Evolutionary conservation across 2,888 invertebrate genomes (phyloP).

Genomic region (Eutolmus rufibarbis): DNA sequence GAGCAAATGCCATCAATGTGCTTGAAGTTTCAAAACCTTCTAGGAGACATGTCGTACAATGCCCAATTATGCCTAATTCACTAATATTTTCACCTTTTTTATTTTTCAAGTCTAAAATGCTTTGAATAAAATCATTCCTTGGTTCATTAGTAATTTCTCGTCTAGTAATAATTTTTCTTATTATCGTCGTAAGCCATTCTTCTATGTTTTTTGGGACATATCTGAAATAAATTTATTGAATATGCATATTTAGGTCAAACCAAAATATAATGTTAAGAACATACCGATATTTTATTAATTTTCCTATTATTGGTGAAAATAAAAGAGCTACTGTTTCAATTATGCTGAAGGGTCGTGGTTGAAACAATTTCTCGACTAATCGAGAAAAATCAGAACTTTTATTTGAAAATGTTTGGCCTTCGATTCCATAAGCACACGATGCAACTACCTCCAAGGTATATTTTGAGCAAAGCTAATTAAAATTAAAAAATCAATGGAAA

Average conservation of each 20-base stretch:
- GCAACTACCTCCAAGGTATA: background rate
- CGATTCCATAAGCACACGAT: conserved; percentile 11
- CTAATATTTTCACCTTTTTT: background rate
- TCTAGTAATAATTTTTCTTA: background rate
- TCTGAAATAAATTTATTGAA: background rate
- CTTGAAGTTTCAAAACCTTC: conserved; percentile 25
- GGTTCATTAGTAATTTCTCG: background rate
- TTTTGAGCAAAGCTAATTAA: background rate
- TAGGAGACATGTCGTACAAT: background rate
- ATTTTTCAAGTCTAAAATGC: background rate
- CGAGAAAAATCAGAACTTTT: background rate
- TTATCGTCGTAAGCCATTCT: background rate
- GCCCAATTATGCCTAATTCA: background rate
- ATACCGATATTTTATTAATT: background rate
- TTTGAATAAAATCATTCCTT: conserved; percentile 7
- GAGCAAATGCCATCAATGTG: background rate
- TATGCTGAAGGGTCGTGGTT: background rate
- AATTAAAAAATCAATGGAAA: no score
- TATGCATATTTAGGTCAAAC: background rate
- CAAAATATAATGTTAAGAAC: background rate
- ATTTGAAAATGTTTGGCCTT: background rate
- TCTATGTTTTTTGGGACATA: background rate
- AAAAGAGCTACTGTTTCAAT: background rate
- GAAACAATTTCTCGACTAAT: background rate
- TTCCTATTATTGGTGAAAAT: background rate